These are phyloP conservation scores for Kuschelorhynchus macadamiae DNA, from an alignment of 2,888 invertebrate genomes.

Conservation along the genomic window DNA sequence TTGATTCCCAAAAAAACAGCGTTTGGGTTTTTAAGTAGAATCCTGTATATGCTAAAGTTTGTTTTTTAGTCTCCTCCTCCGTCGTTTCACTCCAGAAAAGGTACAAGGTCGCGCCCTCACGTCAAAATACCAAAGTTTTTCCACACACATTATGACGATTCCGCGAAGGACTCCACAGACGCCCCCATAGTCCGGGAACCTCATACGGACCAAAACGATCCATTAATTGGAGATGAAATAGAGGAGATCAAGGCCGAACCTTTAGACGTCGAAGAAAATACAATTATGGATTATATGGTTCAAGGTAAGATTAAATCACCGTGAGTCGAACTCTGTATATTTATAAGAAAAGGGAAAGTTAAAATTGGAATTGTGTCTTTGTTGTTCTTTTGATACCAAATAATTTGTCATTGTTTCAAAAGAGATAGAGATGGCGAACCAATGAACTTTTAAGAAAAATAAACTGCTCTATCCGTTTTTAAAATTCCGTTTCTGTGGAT, in stretches of 20 bases:
- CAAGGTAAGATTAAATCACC: constrained; percentile 36
- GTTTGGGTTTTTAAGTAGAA: too few species aligned
- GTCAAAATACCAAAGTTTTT: constrained; percentile 67
- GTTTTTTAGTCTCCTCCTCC: constrained; percentile 63
- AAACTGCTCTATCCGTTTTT: too few species aligned
- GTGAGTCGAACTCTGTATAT: too few species aligned
- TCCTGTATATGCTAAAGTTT: too few species aligned
- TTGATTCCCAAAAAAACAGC: too few species aligned
- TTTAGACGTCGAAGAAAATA: constrained; percentile 61
- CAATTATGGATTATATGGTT: constrained; percentile 52
- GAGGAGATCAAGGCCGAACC: constrained; percentile 66
- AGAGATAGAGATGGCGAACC: too few species aligned
- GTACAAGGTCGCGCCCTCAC: constrained; percentile 66
- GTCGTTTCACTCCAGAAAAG: constrained; percentile 62
- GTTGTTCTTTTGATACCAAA: too few species aligned
- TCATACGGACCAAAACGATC: constrained; percentile 54
- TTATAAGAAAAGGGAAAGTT: too few species aligned
- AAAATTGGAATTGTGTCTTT: too few species aligned
- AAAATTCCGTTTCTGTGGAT: too few species aligned
- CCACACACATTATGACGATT: constrained; percentile 54
- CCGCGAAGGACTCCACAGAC: constrained; percentile 47
- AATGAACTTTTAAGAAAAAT: too few species aligned
- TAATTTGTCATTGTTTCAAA: too few species aligned
- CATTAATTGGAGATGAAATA: constrained; percentile 53
- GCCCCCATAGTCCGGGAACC: constrained; percentile 52